A percentile compares a stretch with the other conserved stretches of the same genome.
phyloP scores from a whole-genome alignment of 2,113 vertebrate species.

The Coptodon bakossiorum region DNA sequence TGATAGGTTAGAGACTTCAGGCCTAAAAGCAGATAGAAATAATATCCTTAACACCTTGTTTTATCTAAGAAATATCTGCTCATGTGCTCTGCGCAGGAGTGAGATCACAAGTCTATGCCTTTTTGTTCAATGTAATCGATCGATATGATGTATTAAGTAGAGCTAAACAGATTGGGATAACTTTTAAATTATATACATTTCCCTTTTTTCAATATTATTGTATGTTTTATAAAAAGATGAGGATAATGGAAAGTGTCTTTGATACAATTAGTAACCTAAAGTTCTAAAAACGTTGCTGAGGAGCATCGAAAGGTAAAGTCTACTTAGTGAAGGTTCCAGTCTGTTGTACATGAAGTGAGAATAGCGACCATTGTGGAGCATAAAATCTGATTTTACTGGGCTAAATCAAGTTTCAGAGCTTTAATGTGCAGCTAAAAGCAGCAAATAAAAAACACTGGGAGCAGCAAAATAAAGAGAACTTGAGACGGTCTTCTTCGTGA shows the following conservation, averaged over 20 bases:
- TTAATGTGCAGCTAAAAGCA: not conserved
- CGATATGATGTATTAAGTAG: not conserved
- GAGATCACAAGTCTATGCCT: not conserved
- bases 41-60: not conserved
- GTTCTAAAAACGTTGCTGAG: not conserved
- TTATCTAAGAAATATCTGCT: not conserved
- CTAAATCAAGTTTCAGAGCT: not conserved
- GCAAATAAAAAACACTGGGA: not conserved
- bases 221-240: not conserved
- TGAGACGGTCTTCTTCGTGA: not conserved
- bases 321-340: not conserved
- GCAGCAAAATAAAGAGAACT: not conserved
- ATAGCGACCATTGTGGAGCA: not conserved
- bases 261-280: not conserved
- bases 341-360: not conserved
- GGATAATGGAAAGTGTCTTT: not conserved
- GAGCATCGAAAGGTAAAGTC: not conserved
- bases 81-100: not conserved
- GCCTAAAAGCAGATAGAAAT: constrained; percentile 14
- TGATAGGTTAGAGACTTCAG: constrained; percentile 41
- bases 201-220: not conserved
- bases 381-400: fast-evolving
- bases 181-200: not conserved
- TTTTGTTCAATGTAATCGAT: not conserved
- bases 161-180: not conserved